Percentiles rank a stretch among this genome's conserved stretches.
These are phyloP conservation scores for Plectropomus leopardus DNA, from an alignment of 2,113 vertebrate genomes.

Conservation along the genomic window DNA sequence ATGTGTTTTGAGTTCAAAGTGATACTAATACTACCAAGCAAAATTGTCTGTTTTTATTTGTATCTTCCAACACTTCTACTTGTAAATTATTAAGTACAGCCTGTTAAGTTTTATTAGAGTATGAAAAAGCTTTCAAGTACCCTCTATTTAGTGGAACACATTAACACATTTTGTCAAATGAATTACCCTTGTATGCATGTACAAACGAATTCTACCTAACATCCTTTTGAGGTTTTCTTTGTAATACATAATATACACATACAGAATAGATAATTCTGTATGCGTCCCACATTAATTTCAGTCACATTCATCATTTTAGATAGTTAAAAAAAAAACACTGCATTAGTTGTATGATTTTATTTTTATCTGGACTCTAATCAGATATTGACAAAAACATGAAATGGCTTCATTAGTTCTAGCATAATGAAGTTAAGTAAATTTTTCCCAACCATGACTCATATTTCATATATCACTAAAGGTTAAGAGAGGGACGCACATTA, in stretches of 20 bases:
- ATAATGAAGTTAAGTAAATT: not conserved
- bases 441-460: not conserved
- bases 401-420: not conserved
- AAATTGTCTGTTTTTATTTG: not conserved
- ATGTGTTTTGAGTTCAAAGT: conserved; percentile 5
- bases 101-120: not conserved
- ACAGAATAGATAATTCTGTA: not conserved
- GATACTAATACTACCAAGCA: not conserved
- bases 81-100: not conserved
- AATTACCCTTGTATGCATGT: not conserved
- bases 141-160: not conserved
- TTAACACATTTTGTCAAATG: conserved; percentile 2
- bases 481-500: not conserved
- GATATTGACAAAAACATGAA: not conserved
- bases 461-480: not conserved
- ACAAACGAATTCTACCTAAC: not conserved
- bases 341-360: not conserved
- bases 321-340: not conserved
- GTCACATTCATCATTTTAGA: too few relatives aligned
- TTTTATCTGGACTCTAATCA: not conserved
- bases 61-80: not conserved
- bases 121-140: not conserved
- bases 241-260: too few relatives aligned
- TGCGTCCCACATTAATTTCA: not conserved
- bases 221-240: not conserved